phyloP scores from a whole-genome alignment of 2,113 vertebrate species.

The Rissa tridactyla region DNA sequence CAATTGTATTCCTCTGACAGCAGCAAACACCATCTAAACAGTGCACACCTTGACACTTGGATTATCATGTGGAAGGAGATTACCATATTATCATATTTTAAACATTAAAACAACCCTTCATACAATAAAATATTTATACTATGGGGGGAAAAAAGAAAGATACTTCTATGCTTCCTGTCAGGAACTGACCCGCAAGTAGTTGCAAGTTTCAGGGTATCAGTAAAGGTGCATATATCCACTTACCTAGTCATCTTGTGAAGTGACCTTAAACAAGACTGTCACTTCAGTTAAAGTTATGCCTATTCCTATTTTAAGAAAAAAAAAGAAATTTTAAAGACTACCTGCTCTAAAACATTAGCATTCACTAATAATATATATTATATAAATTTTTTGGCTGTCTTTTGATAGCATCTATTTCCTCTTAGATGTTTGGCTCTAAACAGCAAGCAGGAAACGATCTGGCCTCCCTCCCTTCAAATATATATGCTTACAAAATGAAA shows the following conservation, averaged over 20 bases:
- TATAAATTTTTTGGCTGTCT: background rate
- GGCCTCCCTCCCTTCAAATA: background rate
- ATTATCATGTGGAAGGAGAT: background rate
- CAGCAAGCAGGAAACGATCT: conserved; percentile 21
- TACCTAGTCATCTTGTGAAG: background rate
- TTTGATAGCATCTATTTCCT: background rate
- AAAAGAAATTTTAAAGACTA: background rate
- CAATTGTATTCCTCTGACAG: conserved; percentile 31
- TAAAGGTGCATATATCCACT: background rate
- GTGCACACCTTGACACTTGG: background rate
- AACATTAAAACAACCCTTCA: background rate
- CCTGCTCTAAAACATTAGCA: background rate
- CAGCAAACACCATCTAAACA: conserved; percentile 28
- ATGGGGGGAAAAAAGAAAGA: background rate
- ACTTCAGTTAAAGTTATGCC: background rate
- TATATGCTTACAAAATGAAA: background rate
- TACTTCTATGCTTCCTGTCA: background rate
- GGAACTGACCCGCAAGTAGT: background rate
- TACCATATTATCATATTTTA: background rate
- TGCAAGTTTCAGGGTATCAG: background rate
- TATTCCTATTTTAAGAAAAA: background rate
- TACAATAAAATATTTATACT: background rate
- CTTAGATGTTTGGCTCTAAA: background rate
- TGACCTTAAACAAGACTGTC: background rate
- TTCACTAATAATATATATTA: background rate